phyloP scores from a whole-genome alignment of 2,113 vertebrate genomes.

The Macaca fascicularis region DNA sequence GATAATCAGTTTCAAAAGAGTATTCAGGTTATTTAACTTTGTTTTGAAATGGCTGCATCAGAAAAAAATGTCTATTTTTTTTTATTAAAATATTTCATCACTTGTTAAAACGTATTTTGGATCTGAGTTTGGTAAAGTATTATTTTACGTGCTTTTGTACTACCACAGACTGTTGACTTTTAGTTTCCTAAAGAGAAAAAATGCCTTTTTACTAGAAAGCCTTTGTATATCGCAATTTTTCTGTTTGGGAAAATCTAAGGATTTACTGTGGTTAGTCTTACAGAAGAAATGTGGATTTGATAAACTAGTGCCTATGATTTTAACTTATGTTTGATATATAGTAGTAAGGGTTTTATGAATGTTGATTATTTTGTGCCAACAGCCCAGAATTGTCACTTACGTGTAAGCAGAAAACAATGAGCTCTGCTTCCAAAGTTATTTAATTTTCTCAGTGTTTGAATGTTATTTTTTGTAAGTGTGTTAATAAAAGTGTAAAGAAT shows the following conservation, averaged over 20 bases:
- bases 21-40: slow-evolving; percentile 80
- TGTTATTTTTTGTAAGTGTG: slow-evolving; percentile 90
- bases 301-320: slow-evolving; percentile 99
- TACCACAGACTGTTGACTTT: slow-evolving; percentile 77
- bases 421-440: slow-evolving; percentile 90
- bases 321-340: slow-evolving; percentile 88
- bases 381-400: slow-evolving; percentile 88
- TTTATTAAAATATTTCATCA: slow-evolving; percentile 78
- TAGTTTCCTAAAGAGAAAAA: slow-evolving; percentile 83
- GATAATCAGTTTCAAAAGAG: slow-evolving; percentile 73
- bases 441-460: slow-evolving; percentile 88
- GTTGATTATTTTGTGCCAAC: slow-evolving; percentile 92
- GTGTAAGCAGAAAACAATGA: slow-evolving; percentile 89
- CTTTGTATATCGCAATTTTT: slow-evolving; percentile 84
- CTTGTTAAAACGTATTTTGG: slow-evolving; percentile 75
- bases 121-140: slow-evolving; percentile 79
- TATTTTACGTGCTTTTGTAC: slow-evolving; percentile 79
- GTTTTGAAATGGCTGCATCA: slow-evolving; percentile 80
- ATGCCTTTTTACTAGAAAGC: slow-evolving; percentile 81
- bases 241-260: slow-evolving; percentile 84
- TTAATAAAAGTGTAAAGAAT: slow-evolving; percentile 86
- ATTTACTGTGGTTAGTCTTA: slow-evolving; percentile 82
- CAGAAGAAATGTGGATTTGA: slow-evolving; percentile 88
- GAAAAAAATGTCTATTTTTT: slow-evolving; percentile 76
- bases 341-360: slow-evolving; percentile 90